These are phyloP conservation scores for Adela reaumurella DNA, from an alignment of 2,888 invertebrate genomes.

Conservation along the genomic window DNA sequence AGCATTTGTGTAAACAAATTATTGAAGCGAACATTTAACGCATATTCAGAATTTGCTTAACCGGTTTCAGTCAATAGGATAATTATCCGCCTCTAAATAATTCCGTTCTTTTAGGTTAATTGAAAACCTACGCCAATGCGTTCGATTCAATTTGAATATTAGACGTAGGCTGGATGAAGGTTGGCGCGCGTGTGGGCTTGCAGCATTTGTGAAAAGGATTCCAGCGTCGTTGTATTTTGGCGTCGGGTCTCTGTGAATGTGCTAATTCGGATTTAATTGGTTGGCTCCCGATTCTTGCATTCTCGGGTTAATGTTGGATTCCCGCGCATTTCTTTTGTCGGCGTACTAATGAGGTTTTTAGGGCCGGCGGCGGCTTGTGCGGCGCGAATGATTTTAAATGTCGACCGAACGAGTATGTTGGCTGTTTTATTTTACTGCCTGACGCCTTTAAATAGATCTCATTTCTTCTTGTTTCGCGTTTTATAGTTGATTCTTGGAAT, in stretches of 20 bases:
- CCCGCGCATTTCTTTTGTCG: neutral
- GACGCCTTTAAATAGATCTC: constrained; percentile 5
- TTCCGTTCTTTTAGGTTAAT: no score
- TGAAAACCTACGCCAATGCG: neutral
- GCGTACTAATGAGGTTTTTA: neutral
- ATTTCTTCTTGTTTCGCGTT: neutral
- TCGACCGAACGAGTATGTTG: constrained; percentile 27
- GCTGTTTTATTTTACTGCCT: constrained; percentile 12
- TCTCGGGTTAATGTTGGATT: neutral
- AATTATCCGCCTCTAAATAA: no score
- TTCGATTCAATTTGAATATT: neutral
- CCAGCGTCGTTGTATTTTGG: neutral
- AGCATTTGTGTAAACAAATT: no score
- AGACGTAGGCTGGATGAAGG: neutral
- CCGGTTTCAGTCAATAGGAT: no score
- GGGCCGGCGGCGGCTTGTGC: neutral
- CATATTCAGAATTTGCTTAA: no score
- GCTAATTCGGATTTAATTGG: neutral
- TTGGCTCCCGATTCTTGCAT: neutral
- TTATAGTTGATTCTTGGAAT: neutral
- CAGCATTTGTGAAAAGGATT: neutral
- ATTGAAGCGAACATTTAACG: no score
- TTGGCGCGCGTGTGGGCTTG: neutral
- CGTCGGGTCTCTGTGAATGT: neutral
- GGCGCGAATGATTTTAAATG: no score